Conservation (phyloP, 2,888 invertebrate genomes). For the Cheilosia vulpina region DNA sequence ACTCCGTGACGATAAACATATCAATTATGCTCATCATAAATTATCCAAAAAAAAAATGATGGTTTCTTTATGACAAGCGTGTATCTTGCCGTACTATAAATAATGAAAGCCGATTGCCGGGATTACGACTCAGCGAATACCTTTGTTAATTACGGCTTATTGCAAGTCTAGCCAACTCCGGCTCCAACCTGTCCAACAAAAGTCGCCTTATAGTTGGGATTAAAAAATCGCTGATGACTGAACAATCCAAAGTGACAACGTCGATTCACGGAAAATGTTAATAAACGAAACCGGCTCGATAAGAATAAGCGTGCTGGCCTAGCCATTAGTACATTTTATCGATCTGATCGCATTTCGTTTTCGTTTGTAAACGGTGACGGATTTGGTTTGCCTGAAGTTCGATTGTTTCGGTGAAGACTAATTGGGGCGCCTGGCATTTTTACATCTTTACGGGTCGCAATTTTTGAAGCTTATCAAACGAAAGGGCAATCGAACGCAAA, state of each 20-base stretch:
- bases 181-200: background rate
- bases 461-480: no score
- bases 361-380: constrained; percentile 14
- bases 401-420: background rate
- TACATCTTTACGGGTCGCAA: no score
- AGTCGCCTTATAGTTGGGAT: background rate
- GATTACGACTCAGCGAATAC: no score
- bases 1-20: no score
- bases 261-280: constrained; percentile 34
- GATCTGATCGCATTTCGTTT: constrained; percentile 5
- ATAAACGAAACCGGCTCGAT: constrained; percentile 47
- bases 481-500: no score
- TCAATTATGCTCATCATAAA: no score
- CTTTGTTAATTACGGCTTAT: background rate
- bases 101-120: no score
- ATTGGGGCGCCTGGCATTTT: background rate
- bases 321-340: constrained; percentile 25
- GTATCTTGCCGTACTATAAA: no score
- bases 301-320: constrained; percentile 52
- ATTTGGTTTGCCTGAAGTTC: background rate
- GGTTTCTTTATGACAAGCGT: no score
- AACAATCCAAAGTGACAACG: constrained; percentile 21
- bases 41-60: no score
- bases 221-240: constrained; percentile 25
- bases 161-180: background rate